Base-by-base conservation (phyloP, 2,113 vertebrate genomes). In the Trochalopteron elliotii region DNA sequence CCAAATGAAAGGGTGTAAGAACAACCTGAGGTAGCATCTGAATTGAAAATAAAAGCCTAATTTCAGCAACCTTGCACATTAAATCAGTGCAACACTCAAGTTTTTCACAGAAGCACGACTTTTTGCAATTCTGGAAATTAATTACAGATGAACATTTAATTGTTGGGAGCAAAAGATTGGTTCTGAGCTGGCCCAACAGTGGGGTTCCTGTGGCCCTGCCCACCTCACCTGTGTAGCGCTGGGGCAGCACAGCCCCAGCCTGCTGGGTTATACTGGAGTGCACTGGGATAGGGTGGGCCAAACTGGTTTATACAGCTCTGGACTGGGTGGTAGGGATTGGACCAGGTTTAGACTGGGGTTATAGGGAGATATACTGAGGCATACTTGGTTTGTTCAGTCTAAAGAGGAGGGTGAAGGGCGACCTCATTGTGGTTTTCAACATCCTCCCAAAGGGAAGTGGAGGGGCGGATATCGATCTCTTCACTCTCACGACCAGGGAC, bases 161-260 rank as follows among this genome's bases (percentile, higher is more conserved):
- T 57, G 22, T 18, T 44, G 33, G 33, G 39, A 90, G 15, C 30
- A 80, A 69, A 78, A 52, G 2, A 12, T 9, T 78, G 37, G 10
- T 80, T 65, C 47, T 74, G 24, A 74, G 42, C 37, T 39, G 37
- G 9, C 37, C 37, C 19, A 22, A 1, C 8, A 14, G 30, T 9
- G n/a, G 8, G 50, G 7, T 31, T 33, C 15, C n/a, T 3, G 21
- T 5, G 5, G 52, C 24, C 5, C 22, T n/a, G 27, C 47, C 55
- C 17, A 22, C 23, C 2, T 3, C 50, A 11, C 9, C 8, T 0
- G 0, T 2, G 1, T 4, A 45, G 19, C 2, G 2, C 49, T 4
- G 2, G 35, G 7, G 21, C 4, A 40, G n/a, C 33, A 7, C 5
- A 1, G 50, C 8, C 15, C 20, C 49, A 6, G 7, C 33, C 53